phyloP scores from a whole-genome alignment of 2,888 invertebrate genomes.

The Sarcophaga subvicina region DNA sequence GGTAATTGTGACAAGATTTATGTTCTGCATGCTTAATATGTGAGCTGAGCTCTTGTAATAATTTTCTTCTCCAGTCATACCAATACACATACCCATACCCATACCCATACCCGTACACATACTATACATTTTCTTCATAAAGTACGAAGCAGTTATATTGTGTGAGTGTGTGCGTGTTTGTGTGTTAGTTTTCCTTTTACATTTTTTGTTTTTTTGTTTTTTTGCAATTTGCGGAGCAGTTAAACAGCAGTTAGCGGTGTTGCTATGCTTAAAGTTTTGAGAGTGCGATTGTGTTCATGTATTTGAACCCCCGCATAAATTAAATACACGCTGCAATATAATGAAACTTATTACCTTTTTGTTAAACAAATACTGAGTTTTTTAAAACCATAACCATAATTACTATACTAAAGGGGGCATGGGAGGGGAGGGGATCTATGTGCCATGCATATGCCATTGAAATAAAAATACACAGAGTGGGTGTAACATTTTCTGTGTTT shows the following conservation, averaged over 20 bases:
- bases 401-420: not conserved
- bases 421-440: not conserved
- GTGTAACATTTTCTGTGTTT: not conserved
- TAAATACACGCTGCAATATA: too few species aligned
- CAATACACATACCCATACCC: too few species aligned
- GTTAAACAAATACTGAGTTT: slow-evolving; percentile 13
- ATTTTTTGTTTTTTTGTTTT: not conserved
- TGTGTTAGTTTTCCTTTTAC: not conserved
- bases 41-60: not conserved
- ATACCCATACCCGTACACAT: too few species aligned
- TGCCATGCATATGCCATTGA: not conserved
- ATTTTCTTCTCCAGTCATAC: not conserved
- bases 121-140: not conserved
- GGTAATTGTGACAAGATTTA: slow-evolving; percentile 66
- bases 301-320: too few species aligned
- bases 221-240: not conserved
- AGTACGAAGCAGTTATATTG: not conserved
- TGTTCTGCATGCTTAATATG: slow-evolving; percentile 23
- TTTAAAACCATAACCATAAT: slow-evolving; percentile 41
- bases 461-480: slow-evolving; percentile 25
- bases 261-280: not conserved
- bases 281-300: too few species aligned
- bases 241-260: not conserved
- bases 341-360: slow-evolving; percentile 40
- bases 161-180: too few species aligned